Evolutionary conservation across 1,140 invertebrate species (phyloP), one percentile per base, ranked within the genome.

Genomic region (Brachionus rubens): DNA sequence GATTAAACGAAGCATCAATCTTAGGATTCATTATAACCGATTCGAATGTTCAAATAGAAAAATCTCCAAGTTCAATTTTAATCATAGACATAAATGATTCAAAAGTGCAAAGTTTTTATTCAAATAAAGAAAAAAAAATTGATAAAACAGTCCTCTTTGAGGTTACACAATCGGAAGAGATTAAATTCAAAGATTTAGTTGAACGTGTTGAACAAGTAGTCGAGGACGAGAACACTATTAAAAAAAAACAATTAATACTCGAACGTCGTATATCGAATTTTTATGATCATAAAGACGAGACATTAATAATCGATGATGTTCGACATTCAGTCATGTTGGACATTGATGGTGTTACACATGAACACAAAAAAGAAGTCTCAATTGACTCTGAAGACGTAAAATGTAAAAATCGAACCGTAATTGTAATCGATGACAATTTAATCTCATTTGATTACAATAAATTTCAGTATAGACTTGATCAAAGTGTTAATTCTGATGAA

Each of bases 71-170:
- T 43, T 65, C 59, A 24, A 65, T 65, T 43, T 26, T 65, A 43
- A 19, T 46, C 1, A 65, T 65, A 9, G 59, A 65, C n/a, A 65
- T 65, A n/a, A 72, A 41, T 30, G 47, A 72, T 33, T 19, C 10
- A 28, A 28, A 72, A 30, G 41, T 48, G 5, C 19, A 72, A 6
- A 72, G 46, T 19, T 41, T 40, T 50, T 72, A 40, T 72, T 33
- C 19, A 2, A 72, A 40, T 12, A 72, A 72, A 40, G 12, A 28
- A n/a, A 56, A 50, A 12, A 0, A 16, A 6, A 2, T 16, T 28
- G 26, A 47, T 70, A 30, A 24, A 21, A 70, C 65, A 4, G 2
- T 70, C 33, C 40, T 70, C 10, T 70, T 48, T 50, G 65, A 70
- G 46, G 43, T 70, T n/a, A 70, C 65, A 16, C 16, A 70, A 70